A percentile compares a stretch with the other conserved stretches of the same genome.
Evolutionary conservation across 2,888 invertebrate species (phyloP).

Genomic region (Onchidella celtica): DNA sequence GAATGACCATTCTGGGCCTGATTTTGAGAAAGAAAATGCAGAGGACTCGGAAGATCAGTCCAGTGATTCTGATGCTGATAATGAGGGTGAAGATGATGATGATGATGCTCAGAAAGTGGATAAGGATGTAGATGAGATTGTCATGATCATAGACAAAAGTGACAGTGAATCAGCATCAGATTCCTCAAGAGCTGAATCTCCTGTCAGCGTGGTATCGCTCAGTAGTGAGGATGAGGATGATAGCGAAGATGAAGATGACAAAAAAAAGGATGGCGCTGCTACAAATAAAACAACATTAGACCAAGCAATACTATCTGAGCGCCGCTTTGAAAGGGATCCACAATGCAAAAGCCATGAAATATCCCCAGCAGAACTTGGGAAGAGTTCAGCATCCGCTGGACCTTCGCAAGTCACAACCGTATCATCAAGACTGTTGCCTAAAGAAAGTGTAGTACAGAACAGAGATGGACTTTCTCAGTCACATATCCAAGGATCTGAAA

Average conservation of each 20-base stretch:
- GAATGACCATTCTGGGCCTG: neutral
- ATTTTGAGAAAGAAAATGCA: neutral
- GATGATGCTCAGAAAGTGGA: conserved; percentile 32
- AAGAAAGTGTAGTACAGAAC: too few species aligned
- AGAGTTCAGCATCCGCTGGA: too few species aligned
- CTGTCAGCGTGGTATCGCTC: conserved; percentile 31
- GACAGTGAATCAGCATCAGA: conserved; percentile 8
- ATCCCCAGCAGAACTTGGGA: too few species aligned
- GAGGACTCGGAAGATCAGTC: conserved; percentile 25
- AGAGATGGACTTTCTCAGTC: too few species aligned
- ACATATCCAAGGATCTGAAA: too few species aligned
- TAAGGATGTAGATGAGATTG: conserved; percentile 40
- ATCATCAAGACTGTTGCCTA: too few species aligned
- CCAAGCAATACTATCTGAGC: too few species aligned
- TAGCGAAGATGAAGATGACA: neutral
- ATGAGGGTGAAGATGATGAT: conserved; percentile 38
- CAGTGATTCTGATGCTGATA: conserved; percentile 12
- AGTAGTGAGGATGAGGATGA: neutral
- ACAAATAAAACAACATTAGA: too few species aligned
- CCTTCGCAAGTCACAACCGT: too few species aligned
- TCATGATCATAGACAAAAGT: conserved; percentile 33
- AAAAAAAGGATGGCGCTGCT: neutral
- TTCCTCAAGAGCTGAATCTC: neutral
- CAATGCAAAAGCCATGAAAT: too few species aligned
- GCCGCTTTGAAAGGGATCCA: too few species aligned